Evolutionary conservation across 2,888 invertebrate species (phyloP), one percentile per base, ranked within the genome.

Genomic region (Malthinus seriepunctatus): DNA sequence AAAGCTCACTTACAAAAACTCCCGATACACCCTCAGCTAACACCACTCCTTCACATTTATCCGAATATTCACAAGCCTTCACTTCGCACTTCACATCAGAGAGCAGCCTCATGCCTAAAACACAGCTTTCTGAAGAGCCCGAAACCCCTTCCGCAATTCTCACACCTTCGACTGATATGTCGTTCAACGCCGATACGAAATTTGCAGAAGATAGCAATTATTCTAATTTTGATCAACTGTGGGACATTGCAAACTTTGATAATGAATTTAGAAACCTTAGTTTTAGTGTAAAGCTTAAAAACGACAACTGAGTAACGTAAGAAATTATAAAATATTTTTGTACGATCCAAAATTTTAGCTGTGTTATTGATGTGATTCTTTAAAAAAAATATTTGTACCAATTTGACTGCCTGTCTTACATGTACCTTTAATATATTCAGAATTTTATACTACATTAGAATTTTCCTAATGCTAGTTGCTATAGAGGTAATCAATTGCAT

Each of bases 11-110:
- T 10, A 68, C 73, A 46, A 78, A 78, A 68, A 88, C 88, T 3
- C 88, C 88, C 7, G 88, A 88, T 68, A 88, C 88, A 3, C 88
- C 88, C 14, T 85, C 86, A 44, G 86, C 88, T 10, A 88, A 88
- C 72, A 81, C 88, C 10, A 82, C 83, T 46, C 80, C 81, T 51
- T 58, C 60, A 67, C 58, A 69, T 33, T 71, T 72, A 53, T 75
- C 75, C 12, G 72, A 71, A 37, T 64, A 69, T 34, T 76, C 75
- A 49, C 75, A 75, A 64, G 75, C 73, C 61, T 76, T 76, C 67
- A 73, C 74, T 38, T 74, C 76, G 58, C 74, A 75, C 63, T 75
- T 76, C 67, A 72, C 73, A 10, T 75, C 76, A 32, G 74, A 75
- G 61, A 69, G 65, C 63, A 74, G 73, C 64, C 68, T 74, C 52